Conservation (phyloP, 53 echinoderm and acorn worm species). For the Henricia sp. region DNA sequence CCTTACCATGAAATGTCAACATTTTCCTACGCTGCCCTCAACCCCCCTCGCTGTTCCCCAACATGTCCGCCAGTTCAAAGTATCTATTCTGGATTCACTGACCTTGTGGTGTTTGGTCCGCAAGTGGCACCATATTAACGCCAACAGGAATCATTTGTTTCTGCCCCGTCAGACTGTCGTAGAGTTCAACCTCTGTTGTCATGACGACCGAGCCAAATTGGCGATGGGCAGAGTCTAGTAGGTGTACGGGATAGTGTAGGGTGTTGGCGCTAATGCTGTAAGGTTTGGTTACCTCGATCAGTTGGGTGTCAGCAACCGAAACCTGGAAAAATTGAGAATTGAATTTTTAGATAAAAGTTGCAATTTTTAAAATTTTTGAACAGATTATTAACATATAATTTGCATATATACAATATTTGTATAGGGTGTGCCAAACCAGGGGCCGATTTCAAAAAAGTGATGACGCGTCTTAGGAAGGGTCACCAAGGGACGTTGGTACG, state of each 20-base stretch:
- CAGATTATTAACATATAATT: no score
- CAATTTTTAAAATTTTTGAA: background rate
- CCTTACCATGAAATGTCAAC: background rate
- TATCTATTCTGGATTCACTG: background rate
- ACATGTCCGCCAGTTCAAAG: no score
- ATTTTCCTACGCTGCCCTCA: no score
- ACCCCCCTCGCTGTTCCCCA: no score
- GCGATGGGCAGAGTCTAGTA: slow-evolving; percentile 59
- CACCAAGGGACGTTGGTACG: no score
- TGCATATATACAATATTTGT: no score
- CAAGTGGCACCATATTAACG: slow-evolving; percentile 74
- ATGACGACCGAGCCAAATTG: slow-evolving; percentile 72
- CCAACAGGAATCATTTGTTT: slow-evolving; percentile 70
- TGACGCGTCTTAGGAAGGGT: no score
- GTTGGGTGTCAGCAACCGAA: slow-evolving; percentile 66
- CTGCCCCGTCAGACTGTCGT: slow-evolving; percentile 79
- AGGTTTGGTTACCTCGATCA: slow-evolving; percentile 76
- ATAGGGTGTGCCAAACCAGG: no score
- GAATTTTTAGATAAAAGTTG: background rate
- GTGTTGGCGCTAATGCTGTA: slow-evolving; percentile 60
- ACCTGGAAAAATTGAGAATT: slow-evolving; percentile 57
- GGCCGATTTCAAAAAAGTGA: no score
- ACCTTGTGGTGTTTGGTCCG: slow-evolving; percentile 23
- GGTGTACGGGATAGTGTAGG: slow-evolving; percentile 69
- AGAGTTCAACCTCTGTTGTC: slow-evolving; percentile 71